These are phyloP conservation scores for Brachyhypopomus occidentalis DNA, from an alignment of 2,113 vertebrate species.

Conservation along the genomic window DNA sequence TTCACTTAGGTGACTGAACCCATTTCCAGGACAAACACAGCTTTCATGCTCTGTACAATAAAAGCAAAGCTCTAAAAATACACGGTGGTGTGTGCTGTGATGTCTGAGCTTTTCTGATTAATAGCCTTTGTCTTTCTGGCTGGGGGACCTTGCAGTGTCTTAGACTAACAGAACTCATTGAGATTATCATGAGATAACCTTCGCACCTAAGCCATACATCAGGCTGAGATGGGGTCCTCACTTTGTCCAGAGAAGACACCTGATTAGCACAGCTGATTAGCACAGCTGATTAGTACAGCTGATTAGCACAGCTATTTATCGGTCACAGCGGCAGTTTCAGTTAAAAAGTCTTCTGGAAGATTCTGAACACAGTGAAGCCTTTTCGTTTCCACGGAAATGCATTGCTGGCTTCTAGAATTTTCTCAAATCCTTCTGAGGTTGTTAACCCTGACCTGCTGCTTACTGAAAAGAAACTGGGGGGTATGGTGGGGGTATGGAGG, in stretches of 20 bases:
- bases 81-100: not conserved
- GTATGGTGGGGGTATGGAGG: no score
- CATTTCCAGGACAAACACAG: conserved; percentile 22
- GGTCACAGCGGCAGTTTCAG: conserved; percentile 18
- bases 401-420: conserved; percentile 14
- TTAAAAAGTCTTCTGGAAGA: conserved; percentile 21
- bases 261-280: conserved; percentile 17
- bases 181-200: conserved; percentile 46
- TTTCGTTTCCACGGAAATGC: not conserved
- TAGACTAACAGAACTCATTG: conserved; percentile 39
- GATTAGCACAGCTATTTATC: conserved; percentile 38
- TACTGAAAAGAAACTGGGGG: conserved; percentile 38
- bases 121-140: conserved; percentile 40
- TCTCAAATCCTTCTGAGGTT: conserved; percentile 29
- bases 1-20: not conserved
- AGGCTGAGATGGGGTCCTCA: conserved; percentile 10
- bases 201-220: conserved; percentile 42
- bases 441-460: conserved; percentile 44
- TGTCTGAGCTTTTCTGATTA: conserved; percentile 42
- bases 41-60: conserved; percentile 13
- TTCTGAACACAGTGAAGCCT: not conserved
- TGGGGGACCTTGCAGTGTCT: conserved; percentile 29
- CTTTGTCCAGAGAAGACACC: not conserved
- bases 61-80: conserved; percentile 35
- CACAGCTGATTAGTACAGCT: no score